These are phyloP conservation scores for Eurosta solidaginis DNA, from an alignment of 1,140 invertebrate genomes.

Conservation along the genomic window DNA sequence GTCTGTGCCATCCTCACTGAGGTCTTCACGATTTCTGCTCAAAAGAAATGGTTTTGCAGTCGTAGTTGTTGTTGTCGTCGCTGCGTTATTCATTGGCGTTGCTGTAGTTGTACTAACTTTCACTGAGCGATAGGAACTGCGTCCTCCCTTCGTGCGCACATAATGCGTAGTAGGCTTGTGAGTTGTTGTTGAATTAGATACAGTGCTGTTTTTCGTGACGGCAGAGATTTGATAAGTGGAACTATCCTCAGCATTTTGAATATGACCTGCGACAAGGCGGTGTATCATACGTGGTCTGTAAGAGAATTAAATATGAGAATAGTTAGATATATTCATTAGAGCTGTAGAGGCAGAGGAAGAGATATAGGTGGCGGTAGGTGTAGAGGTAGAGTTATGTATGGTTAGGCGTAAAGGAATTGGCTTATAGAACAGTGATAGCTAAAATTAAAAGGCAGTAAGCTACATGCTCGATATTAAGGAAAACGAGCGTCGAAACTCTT, in stretches of 20 bases:
- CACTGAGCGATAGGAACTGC: conserved; percentile 16
- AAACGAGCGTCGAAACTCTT: no score
- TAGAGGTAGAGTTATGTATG: no score
- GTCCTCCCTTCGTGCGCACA: neutral
- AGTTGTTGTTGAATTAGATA: conserved; percentile 19
- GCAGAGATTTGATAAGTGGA: conserved; percentile 51
- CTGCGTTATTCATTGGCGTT: conserved; percentile 32
- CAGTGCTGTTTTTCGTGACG: conserved; percentile 45
- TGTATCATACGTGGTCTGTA: conserved; percentile 64
- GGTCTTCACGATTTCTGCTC: neutral
- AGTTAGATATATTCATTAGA: neutral
- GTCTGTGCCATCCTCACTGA: conserved; percentile 14
- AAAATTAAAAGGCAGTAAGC: no score
- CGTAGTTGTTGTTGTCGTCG: conserved; percentile 23
- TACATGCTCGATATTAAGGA: no score
- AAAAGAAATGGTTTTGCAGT: neutral
- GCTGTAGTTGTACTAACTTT: conserved; percentile 7
- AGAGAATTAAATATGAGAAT: neutral
- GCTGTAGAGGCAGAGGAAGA: neutral
- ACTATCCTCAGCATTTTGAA: conserved; percentile 57
- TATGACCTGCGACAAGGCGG: conserved; percentile 67
- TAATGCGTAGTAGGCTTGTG: neutral
- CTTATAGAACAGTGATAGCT: no score
- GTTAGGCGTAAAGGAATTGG: no score
- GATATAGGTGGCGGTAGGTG: neutral